Percentiles rank a stretch among this genome's conserved stretches.
Evolutionary conservation across 2,113 vertebrate genomes (phyloP).

Genomic region (Oreotrochilus melanogaster): DNA sequence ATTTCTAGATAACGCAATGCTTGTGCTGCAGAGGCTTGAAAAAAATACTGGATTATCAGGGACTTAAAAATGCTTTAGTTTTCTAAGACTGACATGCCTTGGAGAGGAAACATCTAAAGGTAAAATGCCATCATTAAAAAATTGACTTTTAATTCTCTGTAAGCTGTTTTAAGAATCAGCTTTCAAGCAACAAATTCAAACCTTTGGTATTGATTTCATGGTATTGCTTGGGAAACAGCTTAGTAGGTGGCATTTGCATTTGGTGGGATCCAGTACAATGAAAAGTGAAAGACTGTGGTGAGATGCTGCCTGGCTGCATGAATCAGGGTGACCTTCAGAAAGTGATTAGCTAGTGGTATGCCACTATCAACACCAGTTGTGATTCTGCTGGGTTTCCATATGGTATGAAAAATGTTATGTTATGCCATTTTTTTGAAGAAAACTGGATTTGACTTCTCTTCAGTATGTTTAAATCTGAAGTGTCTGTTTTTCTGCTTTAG

Average conservation of each 20-base stretch:
- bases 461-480: not conserved
- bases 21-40: not conserved
- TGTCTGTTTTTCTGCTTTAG: not conserved
- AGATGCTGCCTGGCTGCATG: not conserved
- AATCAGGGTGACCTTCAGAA: conserved; percentile 35
- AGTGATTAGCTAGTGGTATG: not conserved
- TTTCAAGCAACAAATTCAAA: not conserved
- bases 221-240: not conserved
- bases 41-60: not conserved
- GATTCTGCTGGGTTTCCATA: conserved; percentile 33
- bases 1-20: conserved; percentile 14
- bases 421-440: not conserved
- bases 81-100: not conserved
- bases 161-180: not conserved
- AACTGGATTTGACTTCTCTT: not conserved
- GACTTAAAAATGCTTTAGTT: not conserved
- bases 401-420: not conserved
- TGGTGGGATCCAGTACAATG: not conserved
- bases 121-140: not conserved
- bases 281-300: not conserved
- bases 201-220: not conserved
- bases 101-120: not conserved
- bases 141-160: not conserved
- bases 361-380: not conserved
- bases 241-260: not conserved